Conservation (phyloP, 2,888 invertebrate species). For the Sinelater perroti region DNA sequence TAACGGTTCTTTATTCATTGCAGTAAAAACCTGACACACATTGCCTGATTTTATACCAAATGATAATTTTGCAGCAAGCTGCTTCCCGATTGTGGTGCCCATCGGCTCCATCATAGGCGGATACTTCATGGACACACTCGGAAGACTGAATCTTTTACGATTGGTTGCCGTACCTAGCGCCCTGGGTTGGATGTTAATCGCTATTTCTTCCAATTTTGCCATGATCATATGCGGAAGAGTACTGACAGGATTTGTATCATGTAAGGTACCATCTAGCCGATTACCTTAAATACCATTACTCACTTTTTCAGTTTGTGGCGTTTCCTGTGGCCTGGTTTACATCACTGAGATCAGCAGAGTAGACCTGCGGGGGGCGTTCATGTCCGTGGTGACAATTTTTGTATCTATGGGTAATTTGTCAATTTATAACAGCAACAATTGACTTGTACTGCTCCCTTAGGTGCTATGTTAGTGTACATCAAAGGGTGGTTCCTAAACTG, state of each 20-base stretch:
- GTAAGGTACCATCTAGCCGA: slow-evolving; percentile 44
- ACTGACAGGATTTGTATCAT: slow-evolving; percentile 64
- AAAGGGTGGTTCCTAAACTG: slow-evolving; percentile 65
- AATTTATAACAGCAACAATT: neutral
- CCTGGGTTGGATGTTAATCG: slow-evolving; percentile 65
- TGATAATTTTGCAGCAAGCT: slow-evolving; percentile 63
- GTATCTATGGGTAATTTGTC: slow-evolving; percentile 63
- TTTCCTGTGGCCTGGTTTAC: slow-evolving; percentile 68
- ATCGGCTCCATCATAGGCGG: slow-evolving; percentile 64
- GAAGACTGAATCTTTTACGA: slow-evolving; percentile 65
- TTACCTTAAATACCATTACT: neutral
- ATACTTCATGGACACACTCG: slow-evolving; percentile 64
- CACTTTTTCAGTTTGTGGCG: slow-evolving; percentile 60
- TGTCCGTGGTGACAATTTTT: slow-evolving; percentile 65
- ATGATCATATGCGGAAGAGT: slow-evolving; percentile 63
- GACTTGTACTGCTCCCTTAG: slow-evolving; percentile 51
- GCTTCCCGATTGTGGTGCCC: slow-evolving; percentile 64
- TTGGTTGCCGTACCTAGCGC: slow-evolving; percentile 63
- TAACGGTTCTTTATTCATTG: no score
- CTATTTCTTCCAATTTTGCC: slow-evolving; percentile 60
- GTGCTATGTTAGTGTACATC: slow-evolving; percentile 65
- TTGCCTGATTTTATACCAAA: no score
- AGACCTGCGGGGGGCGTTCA: slow-evolving; percentile 67
- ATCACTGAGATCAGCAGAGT: slow-evolving; percentile 68
- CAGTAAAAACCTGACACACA: no score